Conservation (phyloP, 1,140 invertebrate species). For the Aphelinus certus region DNA sequence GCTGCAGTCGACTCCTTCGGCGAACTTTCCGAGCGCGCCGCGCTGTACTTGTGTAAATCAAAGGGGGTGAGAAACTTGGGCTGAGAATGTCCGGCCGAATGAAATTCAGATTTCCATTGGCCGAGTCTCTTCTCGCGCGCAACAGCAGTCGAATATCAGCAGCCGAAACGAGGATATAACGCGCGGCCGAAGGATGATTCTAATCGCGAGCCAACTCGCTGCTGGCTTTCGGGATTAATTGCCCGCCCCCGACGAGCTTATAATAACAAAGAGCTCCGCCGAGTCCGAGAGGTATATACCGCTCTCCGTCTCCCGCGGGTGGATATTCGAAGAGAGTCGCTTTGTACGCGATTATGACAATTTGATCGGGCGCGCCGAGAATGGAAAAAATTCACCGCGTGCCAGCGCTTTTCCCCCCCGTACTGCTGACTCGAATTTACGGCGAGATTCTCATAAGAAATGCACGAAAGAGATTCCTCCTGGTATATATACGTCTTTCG, state of each 20-base stretch:
- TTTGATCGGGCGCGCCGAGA: constrained; percentile 2
- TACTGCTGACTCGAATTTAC: too few species aligned
- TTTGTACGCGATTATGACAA: not conserved
- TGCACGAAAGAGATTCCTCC: too few species aligned
- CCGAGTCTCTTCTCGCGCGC: not conserved
- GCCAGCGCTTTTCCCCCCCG: not conserved
- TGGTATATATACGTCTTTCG: too few species aligned
- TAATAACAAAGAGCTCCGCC: constrained; percentile 5
- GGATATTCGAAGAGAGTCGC: not conserved
- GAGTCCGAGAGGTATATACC: too few species aligned
- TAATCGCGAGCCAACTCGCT: not conserved
- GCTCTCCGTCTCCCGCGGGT: too few species aligned
- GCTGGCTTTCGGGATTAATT: constrained; percentile 14
- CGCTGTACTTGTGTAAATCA: too few species aligned
- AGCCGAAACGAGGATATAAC: constrained; percentile 5
- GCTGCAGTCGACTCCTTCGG: too few species aligned
- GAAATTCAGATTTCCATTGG: not conserved
- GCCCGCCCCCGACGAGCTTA: not conserved
- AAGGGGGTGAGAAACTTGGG: too few species aligned
- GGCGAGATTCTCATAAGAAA: too few species aligned
- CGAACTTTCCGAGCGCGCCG: too few species aligned
- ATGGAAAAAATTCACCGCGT: not conserved
- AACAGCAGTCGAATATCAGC: too few species aligned
- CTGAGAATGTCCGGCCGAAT: not conserved
- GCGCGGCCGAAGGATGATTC: not conserved